Base-by-base conservation (phyloP, 2,888 invertebrate genomes). In the Chouioia cunea region DNA sequence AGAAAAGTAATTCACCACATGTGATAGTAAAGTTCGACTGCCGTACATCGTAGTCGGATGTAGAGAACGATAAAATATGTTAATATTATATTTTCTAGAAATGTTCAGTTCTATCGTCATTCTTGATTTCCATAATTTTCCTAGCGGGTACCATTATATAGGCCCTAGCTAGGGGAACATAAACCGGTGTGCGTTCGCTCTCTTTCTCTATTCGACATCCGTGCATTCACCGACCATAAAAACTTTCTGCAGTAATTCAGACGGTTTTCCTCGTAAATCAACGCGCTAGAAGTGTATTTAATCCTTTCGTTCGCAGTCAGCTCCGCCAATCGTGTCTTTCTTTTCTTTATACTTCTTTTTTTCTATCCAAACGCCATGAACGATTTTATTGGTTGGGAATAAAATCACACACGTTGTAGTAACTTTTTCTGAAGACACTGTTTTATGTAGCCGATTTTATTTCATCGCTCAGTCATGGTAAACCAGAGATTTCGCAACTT, bases 191-290 rank as follows among this genome's bases (percentile, higher is more conserved):
- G 36, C 47, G 8, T 22, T 47, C 54, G 15, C 52, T 43, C 67
- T 56, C 60, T 69, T 63, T 65, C 75, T 75, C 75, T 59, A 74
- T 76, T 76, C 74, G 73, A 74, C 76, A 74, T 76, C 73, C 74
- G 73, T 52, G 66, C 71, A 57, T 66, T 66, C 58, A 63, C 58
- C 72, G 71, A 74, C 75, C 76, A 75, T 78, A 73, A 78, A 79
- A 79, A 79, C 77, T 79, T 78, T 76, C 36, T 46, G 69, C 73
- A 74, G 76, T 78, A 78, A 78, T 75, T 79, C 76, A 76, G 69
- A 66, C 62, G 72, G 67, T 64, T 75, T 73, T 75, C 57, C 73
- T 74, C 77, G 73, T 79, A 79, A 79, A 79, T 79, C 79, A 79
- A 64, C 65, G 58, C 53, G 16, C 63, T 58, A 44, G 75, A 77